Evolutionary conservation across 2,888 invertebrate genomes (phyloP), one percentile per base, ranked within the genome.

Genomic region (Eilema depressum): DNA sequence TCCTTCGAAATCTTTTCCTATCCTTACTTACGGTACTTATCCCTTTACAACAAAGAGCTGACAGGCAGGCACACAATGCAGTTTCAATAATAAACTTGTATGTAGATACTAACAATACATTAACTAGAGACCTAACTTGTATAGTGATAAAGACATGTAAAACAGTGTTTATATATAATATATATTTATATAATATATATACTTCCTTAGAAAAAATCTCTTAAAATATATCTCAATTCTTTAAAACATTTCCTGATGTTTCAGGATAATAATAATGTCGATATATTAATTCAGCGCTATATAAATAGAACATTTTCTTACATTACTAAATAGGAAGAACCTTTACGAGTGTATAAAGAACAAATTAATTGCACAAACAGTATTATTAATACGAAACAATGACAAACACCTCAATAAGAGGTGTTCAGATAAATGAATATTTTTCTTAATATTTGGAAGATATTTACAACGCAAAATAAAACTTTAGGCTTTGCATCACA

Each of bases 201-300:
- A 92, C 89, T 88, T 90, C 82, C 86, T 92, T 91, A 90, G 89
- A 93, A 95, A 93, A 95, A 92, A 93, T 94, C 92, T 95, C 94
- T 92, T 94, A 95, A 95, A 95, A 95, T 94, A 95, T 93, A 94
- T 93, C 91, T 94, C 92, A 90, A 92, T 91, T 91, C 87, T 89
- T 89, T 87, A 77, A 87, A 86, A 88, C 85, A 81, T 62, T 85
- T 86, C 89, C 89, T 85, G 80, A 81, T 81, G 81, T 83, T 81
- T 80, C 84, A 86, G 89, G 88, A 83, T 80, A 85, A 83, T 80
- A 85, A 82, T 87, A 83, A 89, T 85, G 83, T 87, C 82, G 86
- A 90, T 91, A 91, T 90, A 90, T 88, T 86, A 89, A 83, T 83
- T 90, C 87, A 89, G 89, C 87, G 83, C 88, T 86, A 89, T 92